phyloP scores from a whole-genome alignment of 2,797 vertebrate species.

The Enteromius afrohamiltoni region DNA sequence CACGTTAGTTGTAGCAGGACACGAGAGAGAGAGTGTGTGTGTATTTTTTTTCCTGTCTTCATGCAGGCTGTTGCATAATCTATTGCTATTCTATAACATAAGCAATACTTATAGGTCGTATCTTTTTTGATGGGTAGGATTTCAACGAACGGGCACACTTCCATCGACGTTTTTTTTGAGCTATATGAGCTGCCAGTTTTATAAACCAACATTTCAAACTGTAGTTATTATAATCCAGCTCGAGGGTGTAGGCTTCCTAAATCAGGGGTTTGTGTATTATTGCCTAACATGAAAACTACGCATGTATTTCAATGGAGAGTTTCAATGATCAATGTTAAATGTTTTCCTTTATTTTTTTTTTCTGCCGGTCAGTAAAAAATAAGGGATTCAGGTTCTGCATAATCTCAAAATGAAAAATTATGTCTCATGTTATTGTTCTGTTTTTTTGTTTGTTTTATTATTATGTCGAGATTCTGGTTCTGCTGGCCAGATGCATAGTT shows the following conservation, averaged over 20 bases:
- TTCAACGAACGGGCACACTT: conserved; percentile 24
- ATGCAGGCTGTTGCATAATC: conserved; percentile 60
- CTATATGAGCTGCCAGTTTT: conserved; percentile 46
- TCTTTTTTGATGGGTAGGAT: conserved; percentile 55
- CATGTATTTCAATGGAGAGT: conserved; percentile 71
- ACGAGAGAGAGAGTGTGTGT: neutral
- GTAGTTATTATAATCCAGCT: conserved; percentile 43
- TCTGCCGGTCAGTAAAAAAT: conserved; percentile 98
- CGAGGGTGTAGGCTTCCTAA: conserved; percentile 54
- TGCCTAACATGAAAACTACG: conserved; percentile 69
- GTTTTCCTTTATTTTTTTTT: conserved; percentile 70
- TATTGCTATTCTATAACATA: conserved; percentile 62
- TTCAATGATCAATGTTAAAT: conserved; percentile 67
- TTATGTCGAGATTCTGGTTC: conserved; percentile 94
- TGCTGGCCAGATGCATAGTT: conserved; percentile 99
- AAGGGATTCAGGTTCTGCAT: conserved; percentile 94
- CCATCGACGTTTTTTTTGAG: conserved; percentile 1
- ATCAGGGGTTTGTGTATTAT: conserved; percentile 70
- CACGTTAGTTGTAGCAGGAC: conserved; percentile 48
- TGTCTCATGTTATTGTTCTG: conserved; percentile 77
- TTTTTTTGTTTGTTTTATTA: conserved; percentile 75
- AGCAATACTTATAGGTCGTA: conserved; percentile 54
- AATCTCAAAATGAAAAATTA: conserved; percentile 94
- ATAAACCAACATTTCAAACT: conserved; percentile 48
- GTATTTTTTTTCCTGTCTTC: conserved; percentile 37